Base-by-base conservation (phyloP, 2,888 invertebrate genomes). In the Mythimna ferrago region DNA sequence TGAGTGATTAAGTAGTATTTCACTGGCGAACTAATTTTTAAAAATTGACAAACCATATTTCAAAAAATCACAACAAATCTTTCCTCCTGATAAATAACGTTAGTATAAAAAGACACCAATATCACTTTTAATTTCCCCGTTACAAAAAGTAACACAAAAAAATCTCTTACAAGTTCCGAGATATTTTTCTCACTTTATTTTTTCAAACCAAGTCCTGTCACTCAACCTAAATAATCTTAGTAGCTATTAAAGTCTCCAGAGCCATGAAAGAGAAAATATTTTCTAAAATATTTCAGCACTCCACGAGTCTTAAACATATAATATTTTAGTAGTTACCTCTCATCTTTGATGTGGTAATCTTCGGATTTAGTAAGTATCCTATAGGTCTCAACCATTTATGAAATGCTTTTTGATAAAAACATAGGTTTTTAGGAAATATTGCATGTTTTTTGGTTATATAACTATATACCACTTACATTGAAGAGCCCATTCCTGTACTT, bases 101-200 rank as follows among this genome's bases (percentile, higher is more conserved):
- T 14, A 48, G 16, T 14, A 11, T 44, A 14, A 2, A 44, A 44
- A 44, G 9, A 48, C 41, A 51, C 1, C 0, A 35, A 58, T 51
- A 21, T 11, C 41, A 32, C 1, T 58, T 21, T 48, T 21, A 16
- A 53, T 41, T 21, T 7, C 6, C 3, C 32, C 6, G 32, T 35
- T 35, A 53, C 19, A 53, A 54, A 11, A 48, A 61, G 2, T 16
- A 51, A 11, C 21, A 38, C n/a, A 26, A 64, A 21, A 77, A 58
- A 32, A 0, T 35, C 0, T 21, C 10, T 26, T 21, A 19, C 11
- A 51, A 41, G n/a, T 38, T 56, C 51, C 38, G 32, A 61, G 14
- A 56, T 21, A 58, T 21, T 80, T 56, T 74, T 1, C 67, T 35
- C 16, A 19, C n/a, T 64, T 63, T 80, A 56, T 81, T 80, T 76